These are phyloP conservation scores for Archivesica marissinica DNA, from an alignment of 1,140 invertebrate species.

Conservation along the genomic window DNA sequence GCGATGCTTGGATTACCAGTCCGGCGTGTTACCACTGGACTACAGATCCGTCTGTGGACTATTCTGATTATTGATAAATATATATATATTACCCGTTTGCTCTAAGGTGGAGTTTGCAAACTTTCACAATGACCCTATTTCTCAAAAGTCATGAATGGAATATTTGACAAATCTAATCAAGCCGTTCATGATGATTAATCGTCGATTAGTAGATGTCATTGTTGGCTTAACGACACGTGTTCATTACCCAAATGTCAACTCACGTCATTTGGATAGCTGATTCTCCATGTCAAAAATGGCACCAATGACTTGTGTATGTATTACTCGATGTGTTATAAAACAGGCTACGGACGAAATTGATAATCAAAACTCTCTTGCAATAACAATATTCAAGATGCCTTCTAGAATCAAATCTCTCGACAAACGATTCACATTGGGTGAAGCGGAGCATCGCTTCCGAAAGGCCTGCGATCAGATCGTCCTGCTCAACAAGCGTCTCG, in stretches of 20 bases:
- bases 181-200: slow-evolving; percentile 21
- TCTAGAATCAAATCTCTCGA: slow-evolving; percentile 37
- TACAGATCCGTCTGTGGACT: no score
- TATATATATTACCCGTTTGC: no score
- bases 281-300: slow-evolving; percentile 28
- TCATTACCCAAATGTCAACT: slow-evolving; percentile 36
- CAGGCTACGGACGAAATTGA: neutral
- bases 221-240: slow-evolving; percentile 37
- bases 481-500: slow-evolving; percentile 25
- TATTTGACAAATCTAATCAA: slow-evolving; percentile 16
- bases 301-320: slow-evolving; percentile 17
- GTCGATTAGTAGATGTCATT: slow-evolving; percentile 30
- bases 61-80: no score
- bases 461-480: slow-evolving; percentile 54
- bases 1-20: no score
- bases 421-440: slow-evolving; percentile 30
- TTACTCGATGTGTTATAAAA: slow-evolving; percentile 12
- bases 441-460: slow-evolving; percentile 32
- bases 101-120: no score
- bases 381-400: slow-evolving; percentile 38
- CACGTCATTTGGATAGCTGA: neutral
- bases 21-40: no score
- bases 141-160: slow-evolving; percentile 6
- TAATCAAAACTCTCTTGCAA: slow-evolving; percentile 24
- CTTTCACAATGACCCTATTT: no score